Conservation (phyloP, 2,113 vertebrate species). For the Cairina moschata region DNA sequence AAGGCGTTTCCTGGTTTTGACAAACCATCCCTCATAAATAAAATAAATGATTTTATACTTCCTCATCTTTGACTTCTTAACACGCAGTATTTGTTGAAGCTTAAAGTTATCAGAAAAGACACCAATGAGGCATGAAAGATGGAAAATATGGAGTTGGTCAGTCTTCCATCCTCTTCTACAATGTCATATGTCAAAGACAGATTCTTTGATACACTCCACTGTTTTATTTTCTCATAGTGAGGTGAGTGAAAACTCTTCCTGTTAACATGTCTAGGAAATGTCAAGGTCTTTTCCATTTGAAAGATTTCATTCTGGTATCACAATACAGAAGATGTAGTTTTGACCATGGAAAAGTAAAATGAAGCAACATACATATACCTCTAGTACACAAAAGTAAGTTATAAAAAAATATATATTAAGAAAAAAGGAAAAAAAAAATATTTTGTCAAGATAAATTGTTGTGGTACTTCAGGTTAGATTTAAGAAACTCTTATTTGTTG, state of each 20-base stretch:
- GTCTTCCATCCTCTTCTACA: neutral
- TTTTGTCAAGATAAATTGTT: neutral
- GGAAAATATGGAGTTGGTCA: neutral
- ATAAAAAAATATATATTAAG: no score
- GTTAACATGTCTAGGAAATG: neutral
- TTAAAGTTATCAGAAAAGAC: neutral
- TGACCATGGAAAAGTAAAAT: neutral
- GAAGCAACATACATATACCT: rapidly evolving
- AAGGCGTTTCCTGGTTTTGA: neutral
- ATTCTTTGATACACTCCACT: neutral
- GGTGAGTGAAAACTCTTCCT: neutral
- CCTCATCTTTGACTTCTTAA: neutral
- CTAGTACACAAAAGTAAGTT: neutral
- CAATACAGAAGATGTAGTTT: rapidly evolving
- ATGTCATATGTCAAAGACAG: neutral
- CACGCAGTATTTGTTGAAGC: neutral
- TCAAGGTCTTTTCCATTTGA: neutral
- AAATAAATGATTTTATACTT: neutral
- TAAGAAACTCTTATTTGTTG: neutral
- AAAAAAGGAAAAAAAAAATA: neutral
- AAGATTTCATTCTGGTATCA: neutral
- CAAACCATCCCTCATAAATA: neutral
- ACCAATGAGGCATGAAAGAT: neutral
- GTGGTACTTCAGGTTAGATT: neutral
- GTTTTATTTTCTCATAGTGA: neutral